Conservation (phyloP, 2,888 invertebrate species). For the Alsophila aescularia region DNA sequence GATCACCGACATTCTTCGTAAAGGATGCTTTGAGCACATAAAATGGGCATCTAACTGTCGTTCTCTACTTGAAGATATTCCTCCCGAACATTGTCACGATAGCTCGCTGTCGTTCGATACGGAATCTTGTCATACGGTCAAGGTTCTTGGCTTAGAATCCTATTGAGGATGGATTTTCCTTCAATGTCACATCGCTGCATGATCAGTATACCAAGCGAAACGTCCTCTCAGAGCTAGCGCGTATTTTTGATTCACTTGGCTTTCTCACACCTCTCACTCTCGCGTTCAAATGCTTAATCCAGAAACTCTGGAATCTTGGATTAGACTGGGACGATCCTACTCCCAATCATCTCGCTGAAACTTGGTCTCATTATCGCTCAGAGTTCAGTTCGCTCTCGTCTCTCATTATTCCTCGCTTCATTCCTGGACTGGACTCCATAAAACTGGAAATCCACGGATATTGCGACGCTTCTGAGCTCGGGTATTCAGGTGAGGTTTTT, state of each 20-base stretch:
- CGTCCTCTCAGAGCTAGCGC: constrained; percentile 25
- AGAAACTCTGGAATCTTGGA: constrained; percentile 31
- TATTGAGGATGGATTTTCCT: not conserved
- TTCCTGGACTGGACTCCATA: too few species aligned
- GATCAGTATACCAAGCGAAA: not conserved
- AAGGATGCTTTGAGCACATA: not conserved
- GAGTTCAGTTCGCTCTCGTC: too few species aligned
- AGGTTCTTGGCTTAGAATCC: constrained; percentile 11
- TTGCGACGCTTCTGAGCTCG: too few species aligned
- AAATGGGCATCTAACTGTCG: not conserved
- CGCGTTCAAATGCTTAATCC: constrained; percentile 22
- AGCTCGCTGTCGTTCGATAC: not conserved
- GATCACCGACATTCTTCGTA: not conserved
- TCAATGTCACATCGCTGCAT: too few species aligned
- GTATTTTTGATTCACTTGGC: constrained; percentile 32
- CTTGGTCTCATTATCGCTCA: not conserved
- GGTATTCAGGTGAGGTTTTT: too few species aligned
- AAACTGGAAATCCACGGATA: too few species aligned
- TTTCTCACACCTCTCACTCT: constrained; percentile 27
- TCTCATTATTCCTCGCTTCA: too few species aligned
- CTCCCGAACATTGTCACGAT: not conserved
- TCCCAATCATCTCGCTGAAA: not conserved
- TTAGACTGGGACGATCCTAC: constrained; percentile 25
- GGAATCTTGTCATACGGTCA: not conserved
- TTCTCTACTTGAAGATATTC: not conserved